Evolutionary conservation across 30 jellyfish, hydroid and myxozoan species (phyloP).

Genomic region (Turritopsis rubra): DNA sequence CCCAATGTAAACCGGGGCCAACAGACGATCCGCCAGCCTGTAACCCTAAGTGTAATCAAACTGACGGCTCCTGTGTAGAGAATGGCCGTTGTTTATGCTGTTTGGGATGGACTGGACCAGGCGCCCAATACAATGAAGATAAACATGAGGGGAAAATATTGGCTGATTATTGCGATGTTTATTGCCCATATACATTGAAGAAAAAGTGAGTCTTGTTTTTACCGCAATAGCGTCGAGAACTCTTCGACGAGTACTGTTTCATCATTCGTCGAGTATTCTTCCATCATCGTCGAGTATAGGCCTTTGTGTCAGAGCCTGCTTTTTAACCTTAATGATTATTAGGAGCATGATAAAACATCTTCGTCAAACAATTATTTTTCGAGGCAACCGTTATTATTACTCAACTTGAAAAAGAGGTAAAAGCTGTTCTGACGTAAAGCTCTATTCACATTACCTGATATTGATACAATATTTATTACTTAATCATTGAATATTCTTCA

Average conservation of each 20-base stretch:
- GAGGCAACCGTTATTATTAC: no score
- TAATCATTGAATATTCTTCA: neutral
- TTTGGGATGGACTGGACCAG: constrained; percentile 35
- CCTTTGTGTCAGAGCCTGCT: no score
- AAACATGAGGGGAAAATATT: neutral
- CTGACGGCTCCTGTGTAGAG: constrained; percentile 11
- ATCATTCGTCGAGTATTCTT: no score
- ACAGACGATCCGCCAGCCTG: constrained; percentile 16
- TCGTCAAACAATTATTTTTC: no score
- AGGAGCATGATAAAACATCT: no score
- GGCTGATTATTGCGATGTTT: constrained; percentile 9
- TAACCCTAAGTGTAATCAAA: constrained; percentile 23
- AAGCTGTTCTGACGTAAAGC: neutral
- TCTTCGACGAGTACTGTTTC: neutral
- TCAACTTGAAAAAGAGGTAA: neutral
- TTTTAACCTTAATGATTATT: no score
- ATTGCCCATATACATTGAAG: constrained; percentile 9
- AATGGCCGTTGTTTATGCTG: constrained; percentile 35
- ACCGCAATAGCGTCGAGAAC: neutral
- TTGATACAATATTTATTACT: neutral
- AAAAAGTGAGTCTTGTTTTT: neutral
- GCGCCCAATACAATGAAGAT: constrained; percentile 14
- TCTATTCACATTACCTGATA: neutral
- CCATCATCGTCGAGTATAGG: no score
- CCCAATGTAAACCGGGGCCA: neutral